Base-by-base conservation (phyloP, 2,888 invertebrate genomes). In the Limnephilus lunatus region DNA sequence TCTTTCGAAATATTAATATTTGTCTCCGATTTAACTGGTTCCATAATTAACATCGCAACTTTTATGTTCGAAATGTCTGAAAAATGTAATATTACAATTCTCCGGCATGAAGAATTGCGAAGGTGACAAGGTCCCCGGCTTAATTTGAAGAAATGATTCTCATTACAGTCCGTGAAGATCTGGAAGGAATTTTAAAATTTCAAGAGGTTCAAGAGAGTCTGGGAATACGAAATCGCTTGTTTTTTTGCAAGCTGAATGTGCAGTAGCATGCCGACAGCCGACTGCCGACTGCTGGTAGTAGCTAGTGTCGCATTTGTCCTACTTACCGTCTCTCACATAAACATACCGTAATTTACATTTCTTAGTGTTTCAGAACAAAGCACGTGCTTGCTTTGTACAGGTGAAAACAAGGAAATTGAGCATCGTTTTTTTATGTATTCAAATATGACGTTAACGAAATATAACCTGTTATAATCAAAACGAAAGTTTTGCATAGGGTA, bases 241-340 rank as follows among this genome's bases (percentile, higher is more conserved):
- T 87, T 87, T 68, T 68, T 87, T 68, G 87, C 87, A 87, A 53
- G 48, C 15, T 31, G 53, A 87, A 87, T 87, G 87, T 87, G 68
- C 87, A 87, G 87, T 31, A 19, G 30, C 87, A 68, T 31, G 87
- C 48, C 87, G 87, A 53, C 87, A 87, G 68, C 25, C 82, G 32
- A 82, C 82, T 82, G 30, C 82, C 25, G 19, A 15, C 12, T 12
- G 44, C 32, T 82, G 14, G 31, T 68, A 15, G 53, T 53, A 53
- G 81, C 31, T 81, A 12, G 82, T 82, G 82, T 82, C 82, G 82
- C 82, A 19, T 82, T 82, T 82, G 9, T 82, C 32, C 82, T 32
- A 82, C 31, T 82, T 82, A 32, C 82, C 31, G 82, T 68, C 82
- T 82, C 32, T 82, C 31, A 4, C 82, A 82, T 82, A 32, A 82